Base-by-base conservation (phyloP, 2,797 vertebrate species). In the Acanthurus tractus region DNA sequence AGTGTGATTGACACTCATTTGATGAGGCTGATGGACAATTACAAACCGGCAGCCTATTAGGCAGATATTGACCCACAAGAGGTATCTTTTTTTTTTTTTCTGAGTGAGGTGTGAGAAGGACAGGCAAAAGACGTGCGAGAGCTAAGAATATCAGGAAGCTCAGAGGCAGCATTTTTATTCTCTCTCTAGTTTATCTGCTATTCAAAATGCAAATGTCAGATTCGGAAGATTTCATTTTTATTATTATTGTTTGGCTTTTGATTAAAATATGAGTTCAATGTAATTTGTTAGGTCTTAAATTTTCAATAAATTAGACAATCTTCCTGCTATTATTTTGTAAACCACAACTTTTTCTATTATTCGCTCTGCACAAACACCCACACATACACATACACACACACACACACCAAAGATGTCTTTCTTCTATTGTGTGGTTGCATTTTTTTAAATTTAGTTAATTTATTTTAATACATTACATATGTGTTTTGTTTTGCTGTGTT, bases 21-120 rank as follows among this genome's bases (percentile, higher is more conserved):
- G 80, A 86, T 77, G 79, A 78, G 78, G 71, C 78, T 81, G 86
- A 88, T 67, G 82, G 80, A 85, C 89, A 78, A 82, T 90, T 85
- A 79, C 62, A 72, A 67, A 82, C 44, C 44, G 14, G 68, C 45
- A 75, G 72, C 75, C 55, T 74, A 71, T 80, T 73, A 85, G 86
- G 69, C 78, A 69, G 70, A 82, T 78, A 74, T 70, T 78, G 78
- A 80, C 76, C 73, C 76, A 54, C 68, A 44, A 59, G 70, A 83
- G 70, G 69, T 66, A 14, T 55, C 14, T 58, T 67, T 64, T 17
- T 18, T 29, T 61, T 36, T 8, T n/a, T 61, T 78, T 52, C 8
- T 49, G 64, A 45, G 52, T 15, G 49, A 53, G 65, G 59, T 36
- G 45, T 63, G 70, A 77, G 61, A 56, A 63, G 71, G 82, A 84